Evolutionary conservation across 2,888 invertebrate genomes (phyloP).

Genomic region (Eupithecia abbreviata): DNA sequence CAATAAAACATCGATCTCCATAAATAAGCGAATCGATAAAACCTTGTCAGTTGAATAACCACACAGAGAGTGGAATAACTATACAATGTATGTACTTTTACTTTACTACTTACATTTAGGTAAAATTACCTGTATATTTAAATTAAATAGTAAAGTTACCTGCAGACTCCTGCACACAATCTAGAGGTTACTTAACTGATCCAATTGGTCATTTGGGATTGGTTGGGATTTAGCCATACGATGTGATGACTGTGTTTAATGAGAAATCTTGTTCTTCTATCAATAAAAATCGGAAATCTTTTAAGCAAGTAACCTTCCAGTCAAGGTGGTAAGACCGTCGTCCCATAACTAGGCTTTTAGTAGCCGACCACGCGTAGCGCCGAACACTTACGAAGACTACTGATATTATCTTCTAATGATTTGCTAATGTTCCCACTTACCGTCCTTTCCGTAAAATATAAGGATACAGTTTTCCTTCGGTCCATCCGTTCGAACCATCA

Average conservation of each 20-base stretch:
- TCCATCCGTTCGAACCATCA: slow-evolving; percentile 22
- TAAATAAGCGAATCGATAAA: no score
- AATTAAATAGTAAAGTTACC: neutral
- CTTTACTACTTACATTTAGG: no score
- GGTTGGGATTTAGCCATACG: neutral
- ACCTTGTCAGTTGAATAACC: no score
- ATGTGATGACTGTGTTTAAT: no score
- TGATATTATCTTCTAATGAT: slow-evolving; percentile 54
- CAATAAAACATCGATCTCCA: no score
- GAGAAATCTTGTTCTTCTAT: neutral
- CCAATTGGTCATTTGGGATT: neutral
- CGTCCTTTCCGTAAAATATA: slow-evolving; percentile 38
- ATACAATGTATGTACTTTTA: neutral
- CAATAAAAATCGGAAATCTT: neutral
- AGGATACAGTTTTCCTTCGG: slow-evolving; percentile 37
- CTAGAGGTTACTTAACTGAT: neutral
- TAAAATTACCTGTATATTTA: neutral
- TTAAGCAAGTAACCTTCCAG: slow-evolving; percentile 1
- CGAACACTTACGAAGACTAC: slow-evolving; percentile 35
- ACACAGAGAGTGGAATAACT: neutral
- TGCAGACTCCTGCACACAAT: neutral
- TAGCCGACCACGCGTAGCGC: slow-evolving; percentile 54
- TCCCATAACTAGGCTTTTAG: slow-evolving; percentile 23
- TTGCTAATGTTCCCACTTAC: slow-evolving; percentile 44
- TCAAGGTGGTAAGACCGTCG: slow-evolving; percentile 12